A percentile compares a stretch with the other conserved stretches of the same genome.
phyloP scores from a whole-genome alignment of 2,888 invertebrate genomes.

The Mayetiola destructor region DNA sequence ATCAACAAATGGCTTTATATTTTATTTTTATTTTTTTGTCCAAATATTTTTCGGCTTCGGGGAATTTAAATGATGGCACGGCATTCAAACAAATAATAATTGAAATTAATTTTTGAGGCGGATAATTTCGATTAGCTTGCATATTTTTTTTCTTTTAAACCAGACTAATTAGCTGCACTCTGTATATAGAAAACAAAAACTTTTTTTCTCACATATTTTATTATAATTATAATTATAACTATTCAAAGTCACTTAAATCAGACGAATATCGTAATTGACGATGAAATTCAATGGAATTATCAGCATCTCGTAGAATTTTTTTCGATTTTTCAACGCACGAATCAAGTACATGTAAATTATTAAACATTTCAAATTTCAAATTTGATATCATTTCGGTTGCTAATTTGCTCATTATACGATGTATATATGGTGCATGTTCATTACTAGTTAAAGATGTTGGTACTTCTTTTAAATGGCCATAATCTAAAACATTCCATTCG shows the following conservation, averaged over 20 bases:
- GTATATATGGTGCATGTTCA: slow-evolving; percentile 24
- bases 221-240: not conserved
- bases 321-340: slow-evolving; percentile 33
- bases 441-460: slow-evolving; percentile 15
- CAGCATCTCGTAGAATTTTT: slow-evolving; percentile 28
- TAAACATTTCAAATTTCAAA: slow-evolving; percentile 26
- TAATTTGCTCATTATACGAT: slow-evolving; percentile 28
- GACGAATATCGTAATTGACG: slow-evolving; percentile 18
- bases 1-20: too few species aligned
- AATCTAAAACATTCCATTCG: slow-evolving; percentile 33
- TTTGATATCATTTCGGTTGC: slow-evolving; percentile 28
- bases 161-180: not conserved
- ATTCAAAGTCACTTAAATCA: slow-evolving; percentile 6
- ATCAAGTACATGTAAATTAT: slow-evolving; percentile 30
- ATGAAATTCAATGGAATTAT: slow-evolving; percentile 33
- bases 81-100: not conserved
- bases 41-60: not conserved
- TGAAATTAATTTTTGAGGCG: too few species aligned
- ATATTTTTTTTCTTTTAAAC: not conserved
- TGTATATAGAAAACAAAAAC: not conserved
- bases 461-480: slow-evolving; percentile 31
- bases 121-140: too few species aligned
- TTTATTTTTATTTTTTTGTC: too few species aligned
- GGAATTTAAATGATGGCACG: not conserved
- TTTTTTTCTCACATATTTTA: not conserved